Base-by-base conservation (phyloP, 1,140 invertebrate genomes). In the Megalonaias nervosa region DNA sequence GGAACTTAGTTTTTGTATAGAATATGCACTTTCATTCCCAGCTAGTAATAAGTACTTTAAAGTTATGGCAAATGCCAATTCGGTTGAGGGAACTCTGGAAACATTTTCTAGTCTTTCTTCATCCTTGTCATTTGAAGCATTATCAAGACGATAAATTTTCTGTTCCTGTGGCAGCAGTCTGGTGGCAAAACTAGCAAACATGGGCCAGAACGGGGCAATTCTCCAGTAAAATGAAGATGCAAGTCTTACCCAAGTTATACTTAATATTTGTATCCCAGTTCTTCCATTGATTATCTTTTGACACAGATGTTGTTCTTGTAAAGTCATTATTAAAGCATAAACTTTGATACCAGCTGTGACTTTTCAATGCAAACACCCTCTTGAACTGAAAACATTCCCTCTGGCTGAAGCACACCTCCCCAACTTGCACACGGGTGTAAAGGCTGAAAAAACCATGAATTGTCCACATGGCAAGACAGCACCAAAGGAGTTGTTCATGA, bases 211-310 rank as follows among this genome's bases (percentile, higher is more conserved):
- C 82, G 75, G 21, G 59, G 75, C 69, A 89, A 94, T 19, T 89
- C 90, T 16, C 94, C 94, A 15, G 93, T 94, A 67, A 91, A 92
- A 64, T 95, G 85, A 56, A 95, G 89, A 83, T 94, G 94, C 2
- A 95, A 94, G 78, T 95, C 95, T 90, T 95, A 48, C 11, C 38
- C 6, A 48, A 48, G 38, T 48, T 48, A 48, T 19, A 77, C 85
- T 87, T 84, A 91, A 90, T 86, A 81, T 96, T 95, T 55, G 94
- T 96, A 87, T 97, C 93, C 91, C 94, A 97, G 68, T 96, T 91
- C 88, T 94, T 95, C 94, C 95, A 97, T 64, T 94, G 95, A 79
- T 95, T 94, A 91, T 97, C 96, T 91, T 97, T 97, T 4, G 95
- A 96, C 69, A 97, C 94, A 14, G 96, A 95, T 15, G 94, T 95